Evolutionary conservation across 2,797 vertebrate genomes (phyloP), one percentile per base, ranked within the genome.

Genomic region (Dendrocincla fuliginosa): DNA sequence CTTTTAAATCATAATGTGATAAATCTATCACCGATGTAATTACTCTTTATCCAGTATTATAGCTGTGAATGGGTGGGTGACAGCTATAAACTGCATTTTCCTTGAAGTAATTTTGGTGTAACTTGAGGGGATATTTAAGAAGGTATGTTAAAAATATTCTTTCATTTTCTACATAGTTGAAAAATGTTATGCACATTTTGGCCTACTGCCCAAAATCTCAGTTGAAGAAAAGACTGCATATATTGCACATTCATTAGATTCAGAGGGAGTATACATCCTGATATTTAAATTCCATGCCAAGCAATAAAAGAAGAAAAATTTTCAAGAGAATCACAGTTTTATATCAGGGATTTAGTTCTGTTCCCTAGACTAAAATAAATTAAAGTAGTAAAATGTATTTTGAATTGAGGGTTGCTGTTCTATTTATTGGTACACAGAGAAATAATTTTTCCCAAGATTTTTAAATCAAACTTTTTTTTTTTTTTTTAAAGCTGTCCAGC

Each of bases 101-200:
- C 77, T 88, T 79, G 13, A 82, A 94, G 49, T 39, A 59, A 78
- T 76, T 79, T 84, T 80, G 73, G 87, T 5, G 10, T 33, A 87
- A 55, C 11, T 92, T 39, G 49, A 92, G 55, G 37, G 77, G 59
- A 93, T 93, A 95, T 84, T 88, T 93, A 79, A 94, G 60, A 80
- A 41, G 50, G 13, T 16, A 93, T 47, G 27, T 71, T 87, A 94
- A 93, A 53, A 91, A 71, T 77, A 71, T 46, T 93, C 87, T 69
- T 91, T 25, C 61, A 92, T 93, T 71, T 89, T 61, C 17, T 79
- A 86, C n/a, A 53, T 11, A 61, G 68, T 10, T 59, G 68, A 94
- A 91, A 89, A 91, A 84, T 11, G 71, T 30, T 86, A 49, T 90
- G 4, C 82, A 32, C 2, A 5, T 27, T 12, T 95, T 96, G 50